Evolutionary conservation across 2,113 vertebrate species (phyloP).

Genomic region (Verasper variegatus): DNA sequence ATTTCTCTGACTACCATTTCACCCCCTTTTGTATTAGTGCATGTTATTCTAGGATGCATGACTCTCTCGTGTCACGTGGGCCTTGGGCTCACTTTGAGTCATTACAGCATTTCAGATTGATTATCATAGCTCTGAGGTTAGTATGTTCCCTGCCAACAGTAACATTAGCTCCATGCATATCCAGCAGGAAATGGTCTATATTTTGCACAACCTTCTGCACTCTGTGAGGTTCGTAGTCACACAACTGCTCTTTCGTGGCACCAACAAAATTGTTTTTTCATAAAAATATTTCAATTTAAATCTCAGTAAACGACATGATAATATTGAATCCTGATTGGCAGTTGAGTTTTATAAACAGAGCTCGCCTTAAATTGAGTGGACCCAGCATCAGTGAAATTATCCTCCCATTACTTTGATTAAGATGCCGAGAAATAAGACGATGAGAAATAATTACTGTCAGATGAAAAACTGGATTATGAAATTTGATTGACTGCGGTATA

Average conservation of each 20-base stretch:
- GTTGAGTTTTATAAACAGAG: slow-evolving; percentile 29
- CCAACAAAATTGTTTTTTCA: slow-evolving; percentile 8
- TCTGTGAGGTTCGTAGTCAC: background rate
- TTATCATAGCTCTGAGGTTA: slow-evolving; percentile 42
- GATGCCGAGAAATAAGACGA: slow-evolving; percentile 28
- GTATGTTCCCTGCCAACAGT: slow-evolving; percentile 35
- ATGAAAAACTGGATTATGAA: slow-evolving; percentile 56
- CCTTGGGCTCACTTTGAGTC: slow-evolving; percentile 17
- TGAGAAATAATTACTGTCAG: slow-evolving; percentile 44
- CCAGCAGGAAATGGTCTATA: slow-evolving; percentile 6
- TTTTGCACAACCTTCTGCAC: background rate
- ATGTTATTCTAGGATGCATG: slow-evolving; percentile 17
- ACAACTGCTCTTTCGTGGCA: background rate
- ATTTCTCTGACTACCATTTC: slow-evolving; percentile 24
- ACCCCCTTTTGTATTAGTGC: slow-evolving; percentile 1
- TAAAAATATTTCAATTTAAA: background rate
- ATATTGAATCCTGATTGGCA: slow-evolving; percentile 39
- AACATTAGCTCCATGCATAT: slow-evolving; percentile 23
- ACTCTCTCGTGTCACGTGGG: background rate
- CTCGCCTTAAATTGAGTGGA: slow-evolving; percentile 32
- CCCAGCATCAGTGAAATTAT: slow-evolving; percentile 53
- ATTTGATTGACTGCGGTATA: slow-evolving; percentile 61
- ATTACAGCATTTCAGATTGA: slow-evolving; percentile 46
- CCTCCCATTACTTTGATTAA: slow-evolving; percentile 59
- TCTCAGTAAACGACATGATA: background rate